Base-by-base conservation (phyloP, 2,888 invertebrate genomes). In the Gari tellinella region DNA sequence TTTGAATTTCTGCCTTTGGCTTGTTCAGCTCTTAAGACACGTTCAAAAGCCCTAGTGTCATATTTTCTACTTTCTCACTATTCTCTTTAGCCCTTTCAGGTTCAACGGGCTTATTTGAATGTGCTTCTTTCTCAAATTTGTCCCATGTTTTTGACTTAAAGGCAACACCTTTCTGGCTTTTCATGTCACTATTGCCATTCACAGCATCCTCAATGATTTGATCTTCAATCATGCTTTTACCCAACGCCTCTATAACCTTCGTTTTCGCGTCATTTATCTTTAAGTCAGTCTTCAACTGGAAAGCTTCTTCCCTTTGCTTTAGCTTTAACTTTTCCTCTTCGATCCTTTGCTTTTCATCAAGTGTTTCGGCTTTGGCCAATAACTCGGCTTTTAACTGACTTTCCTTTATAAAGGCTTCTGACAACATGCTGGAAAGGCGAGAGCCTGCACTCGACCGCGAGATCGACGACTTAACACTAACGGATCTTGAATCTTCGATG, bases 1-100 rank as follows among this genome's bases (percentile, higher is more conserved):
- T 57, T 12, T 43, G 8, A 15, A 75, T 69, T 26, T 75, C 66
- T n/a, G 55, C 40, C 23, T 57, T 69, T 8, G 75, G 69, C 23
- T 75, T 75, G 25, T 58, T 62, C 14, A 69, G 25, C 45, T 55
- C 49, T 3, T 17, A 4, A 4, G 53, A 19, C 2, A 51, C 45
- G 37, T 60, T 5, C 19, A 21, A 14, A 48, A 8, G 23, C 48
- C 21, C 48, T 8, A 17, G 5, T 23, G 21, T 17, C 14, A 8
- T 23, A 5, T 2, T 23, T 14, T 14, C 7, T 3, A 19, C 14
- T 23, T 17, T 8, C 2, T 19, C 5, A 21, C 5, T 48, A 19
- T 48, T 48, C 23, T 17, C 12, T 48, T 48, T 8, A 7, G 17
- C 46, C 8, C 17, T 46, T 14, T 8, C 12, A 8, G 17, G 7